phyloP scores from a whole-genome alignment of 2,797 vertebrate genomes.

The Etheostoma perlongum region DNA sequence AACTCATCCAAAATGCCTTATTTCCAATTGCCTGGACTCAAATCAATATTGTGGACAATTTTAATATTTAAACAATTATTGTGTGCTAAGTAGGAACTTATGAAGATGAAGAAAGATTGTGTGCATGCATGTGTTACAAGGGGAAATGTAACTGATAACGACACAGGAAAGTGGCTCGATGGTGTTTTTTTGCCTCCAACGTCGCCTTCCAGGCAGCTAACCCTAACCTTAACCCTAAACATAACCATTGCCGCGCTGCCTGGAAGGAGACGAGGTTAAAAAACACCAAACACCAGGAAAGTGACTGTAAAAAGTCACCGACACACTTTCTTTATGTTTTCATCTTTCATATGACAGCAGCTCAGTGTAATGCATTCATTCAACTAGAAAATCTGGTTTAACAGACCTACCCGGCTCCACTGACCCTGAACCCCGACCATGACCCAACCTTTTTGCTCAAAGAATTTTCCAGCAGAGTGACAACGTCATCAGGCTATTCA shows the following conservation, averaged over 20 bases:
- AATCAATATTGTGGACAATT: not conserved
- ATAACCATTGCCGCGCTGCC: too few species aligned
- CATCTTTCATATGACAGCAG: conserved; percentile 27
- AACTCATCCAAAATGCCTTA: not conserved
- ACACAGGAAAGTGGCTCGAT: not conserved
- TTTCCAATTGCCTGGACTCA: not conserved
- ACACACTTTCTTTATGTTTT: conserved; percentile 21
- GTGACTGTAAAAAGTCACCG: not conserved
- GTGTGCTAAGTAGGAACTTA: not conserved
- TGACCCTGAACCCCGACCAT: conserved; percentile 44
- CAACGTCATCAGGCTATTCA: conserved; percentile 39
- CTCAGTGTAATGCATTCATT: conserved; percentile 25
- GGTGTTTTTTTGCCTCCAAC: too few species aligned
- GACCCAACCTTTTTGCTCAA: conserved; percentile 27
- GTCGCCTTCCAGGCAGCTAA: too few species aligned
- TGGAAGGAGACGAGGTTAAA: too few species aligned
- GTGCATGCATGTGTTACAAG: not conserved
- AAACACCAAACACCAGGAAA: too few species aligned
- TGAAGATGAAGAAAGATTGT: not conserved
- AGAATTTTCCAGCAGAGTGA: conserved; percentile 23
- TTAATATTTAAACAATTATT: not conserved
- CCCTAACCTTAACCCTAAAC: too few species aligned
- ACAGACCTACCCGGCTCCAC: conserved; percentile 28
- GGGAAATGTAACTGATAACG: not conserved
- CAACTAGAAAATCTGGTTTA: conserved; percentile 53